Conservation (phyloP, 30 jellyfish, hydroid and myxozoan species). For the Sanderia malayensis region DNA sequence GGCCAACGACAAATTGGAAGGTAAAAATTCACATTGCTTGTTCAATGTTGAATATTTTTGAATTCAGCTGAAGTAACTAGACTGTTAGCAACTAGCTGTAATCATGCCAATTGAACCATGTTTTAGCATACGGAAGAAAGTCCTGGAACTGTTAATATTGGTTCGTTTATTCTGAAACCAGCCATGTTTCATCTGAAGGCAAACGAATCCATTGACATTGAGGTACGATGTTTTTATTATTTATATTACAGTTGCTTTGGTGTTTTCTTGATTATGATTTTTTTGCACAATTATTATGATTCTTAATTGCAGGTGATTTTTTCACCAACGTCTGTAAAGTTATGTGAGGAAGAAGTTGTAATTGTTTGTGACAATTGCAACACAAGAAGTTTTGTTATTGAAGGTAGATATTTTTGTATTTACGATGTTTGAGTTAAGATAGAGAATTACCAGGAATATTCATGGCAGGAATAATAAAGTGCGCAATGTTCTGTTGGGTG, state of each 20-base stretch:
- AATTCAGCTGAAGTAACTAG: too few relatives aligned
- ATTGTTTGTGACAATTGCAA: slow-evolving; percentile 76
- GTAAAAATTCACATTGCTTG: too few relatives aligned
- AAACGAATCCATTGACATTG: slow-evolving; percentile 12
- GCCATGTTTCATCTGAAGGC: slow-evolving; percentile 31
- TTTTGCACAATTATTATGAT: neutral
- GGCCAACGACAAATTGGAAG: slow-evolving; percentile 30
- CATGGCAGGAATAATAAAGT: too few relatives aligned
- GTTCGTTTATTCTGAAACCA: slow-evolving; percentile 38
- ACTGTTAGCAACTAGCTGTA: too few relatives aligned
- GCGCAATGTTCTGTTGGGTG: too few relatives aligned
- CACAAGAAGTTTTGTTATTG: slow-evolving; percentile 32
- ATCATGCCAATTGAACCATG: too few relatives aligned
- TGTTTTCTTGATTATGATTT: too few relatives aligned
- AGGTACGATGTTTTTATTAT: slow-evolving; percentile 26
- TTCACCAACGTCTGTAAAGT: slow-evolving; percentile 63
- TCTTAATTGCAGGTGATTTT: slow-evolving; percentile 36
- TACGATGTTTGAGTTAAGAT: too few relatives aligned
- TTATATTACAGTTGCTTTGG: too few relatives aligned
- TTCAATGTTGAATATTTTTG: too few relatives aligned
- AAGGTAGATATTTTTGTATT: too few relatives aligned
- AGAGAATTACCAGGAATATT: too few relatives aligned
- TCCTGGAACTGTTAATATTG: slow-evolving; percentile 15
- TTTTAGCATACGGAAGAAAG: neutral
- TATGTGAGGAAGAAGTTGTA: slow-evolving; percentile 21